These are phyloP conservation scores for Sylvietta virens DNA, from an alignment of 2,113 vertebrate genomes.

Conservation along the genomic window DNA sequence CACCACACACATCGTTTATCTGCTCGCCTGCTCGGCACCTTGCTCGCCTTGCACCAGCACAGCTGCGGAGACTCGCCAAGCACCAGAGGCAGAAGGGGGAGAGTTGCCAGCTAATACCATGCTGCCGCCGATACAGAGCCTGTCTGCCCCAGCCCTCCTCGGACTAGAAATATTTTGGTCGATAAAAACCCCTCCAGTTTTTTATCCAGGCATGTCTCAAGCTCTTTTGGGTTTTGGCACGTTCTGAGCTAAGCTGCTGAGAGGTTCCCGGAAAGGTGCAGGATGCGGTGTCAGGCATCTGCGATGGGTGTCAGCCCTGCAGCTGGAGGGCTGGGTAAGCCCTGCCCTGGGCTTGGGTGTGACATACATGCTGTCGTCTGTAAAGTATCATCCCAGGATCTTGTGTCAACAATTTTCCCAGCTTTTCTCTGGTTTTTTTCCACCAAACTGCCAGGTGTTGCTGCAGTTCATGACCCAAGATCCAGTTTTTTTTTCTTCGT, in stretches of 20 bases:
- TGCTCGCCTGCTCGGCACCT: neutral
- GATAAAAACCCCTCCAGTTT: neutral
- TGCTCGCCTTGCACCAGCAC: neutral
- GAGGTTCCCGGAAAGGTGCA: neutral
- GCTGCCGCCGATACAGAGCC: neutral
- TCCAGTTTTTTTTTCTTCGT: neutral
- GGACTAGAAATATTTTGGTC: neutral
- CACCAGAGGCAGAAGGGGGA: neutral
- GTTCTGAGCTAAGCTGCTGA: neutral
- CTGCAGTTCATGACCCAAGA: constrained; percentile 51
- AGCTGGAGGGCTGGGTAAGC: constrained; percentile 58
- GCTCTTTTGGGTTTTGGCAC: neutral
- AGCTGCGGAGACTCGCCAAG: accelerated
- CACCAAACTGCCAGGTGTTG: constrained; percentile 32
- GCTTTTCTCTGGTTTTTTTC: neutral
- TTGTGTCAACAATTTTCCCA: constrained; percentile 52
- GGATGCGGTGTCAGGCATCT: constrained; percentile 13
- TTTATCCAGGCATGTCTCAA: neutral
- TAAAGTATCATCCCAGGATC: constrained; percentile 32
- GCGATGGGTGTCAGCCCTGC: neutral
- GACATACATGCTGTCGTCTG: neutral
- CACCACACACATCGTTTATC: neutral
- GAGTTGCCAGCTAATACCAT: neutral
- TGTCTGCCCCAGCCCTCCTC: neutral
- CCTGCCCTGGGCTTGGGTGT: constrained; percentile 46